Percentiles rank a stretch among this genome's conserved stretches.
These are phyloP conservation scores for Cacatua alba DNA, from an alignment of 2,113 vertebrate species.

Conservation along the genomic window DNA sequence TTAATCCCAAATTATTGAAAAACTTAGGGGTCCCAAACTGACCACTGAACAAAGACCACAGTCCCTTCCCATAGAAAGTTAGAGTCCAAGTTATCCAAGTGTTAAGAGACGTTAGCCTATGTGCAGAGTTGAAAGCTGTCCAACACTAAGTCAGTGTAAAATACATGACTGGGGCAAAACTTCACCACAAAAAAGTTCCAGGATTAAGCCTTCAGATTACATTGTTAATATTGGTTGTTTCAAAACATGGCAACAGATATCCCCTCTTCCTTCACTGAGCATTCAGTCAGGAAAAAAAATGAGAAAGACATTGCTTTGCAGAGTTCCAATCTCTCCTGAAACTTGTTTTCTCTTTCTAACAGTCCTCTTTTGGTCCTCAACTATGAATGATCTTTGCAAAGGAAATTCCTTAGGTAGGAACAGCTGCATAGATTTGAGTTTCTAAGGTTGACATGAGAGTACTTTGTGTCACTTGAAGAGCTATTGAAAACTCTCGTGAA, in stretches of 20 bases:
- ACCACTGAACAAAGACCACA: neutral
- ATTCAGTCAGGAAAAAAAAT: neutral
- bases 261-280: neutral
- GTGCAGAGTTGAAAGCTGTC: neutral
- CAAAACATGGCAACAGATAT: neutral
- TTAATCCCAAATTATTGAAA: neutral
- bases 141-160: neutral
- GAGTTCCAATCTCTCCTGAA: neutral
- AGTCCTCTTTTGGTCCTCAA: neutral
- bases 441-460: neutral
- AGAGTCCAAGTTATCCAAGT: neutral
- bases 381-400: neutral
- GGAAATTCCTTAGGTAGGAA: neutral
- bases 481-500: slow-evolving; percentile 11
- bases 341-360: neutral
- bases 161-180: neutral
- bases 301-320: neutral
- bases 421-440: neutral
- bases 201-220: neutral
- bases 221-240: neutral
- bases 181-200: neutral
- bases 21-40: neutral
- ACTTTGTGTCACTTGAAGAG: slow-evolving; percentile 19
- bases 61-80: neutral
- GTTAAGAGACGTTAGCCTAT: neutral